Evolutionary conservation across 2,888 invertebrate genomes (phyloP), one percentile per base, ranked within the genome.

Genomic region (Ceriagrion tenellum): DNA sequence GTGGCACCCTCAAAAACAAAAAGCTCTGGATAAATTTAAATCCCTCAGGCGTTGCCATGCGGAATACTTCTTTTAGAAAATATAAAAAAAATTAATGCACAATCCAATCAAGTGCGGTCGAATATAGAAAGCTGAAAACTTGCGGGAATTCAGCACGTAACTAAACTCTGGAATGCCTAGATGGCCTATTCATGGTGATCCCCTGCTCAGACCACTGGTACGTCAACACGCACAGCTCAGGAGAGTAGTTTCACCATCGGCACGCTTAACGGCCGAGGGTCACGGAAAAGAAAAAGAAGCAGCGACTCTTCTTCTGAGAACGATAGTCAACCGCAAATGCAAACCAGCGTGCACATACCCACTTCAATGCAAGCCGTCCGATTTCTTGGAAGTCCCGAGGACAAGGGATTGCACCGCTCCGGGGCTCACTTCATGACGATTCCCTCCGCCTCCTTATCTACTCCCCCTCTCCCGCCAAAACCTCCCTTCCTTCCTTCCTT

Each of bases 261-360:
- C 81, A n/a, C 10, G 30, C 35, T 18, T 81, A n/a, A 81, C 81
- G 81, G 35, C 81, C 30, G 81, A 16, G 13, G 81, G 81, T 81
- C 81, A 81, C 81, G 81, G 35, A 13, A 10, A 69, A 69, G 69
- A 69, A 69, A 69, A 69, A 69, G 69, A n/a, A 69, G 69, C n/a
- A 20, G 81, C 30, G 81, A 35, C 81, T 30, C 30, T 0, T 81
- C 81, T 81, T 81, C 81, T 35, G 81, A 81, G 81, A 81, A 81
- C 23, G 13, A 81, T 81, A 81, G 81, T 23, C 35, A 35, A 81
- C 81, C 81, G 81, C 81, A 81, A 81, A 81, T 81, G 81, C 81
- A 81, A 81, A 81, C 30, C 81, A 81, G 35, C 35, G 26, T 35
- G 3, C 81, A 47, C 81, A 12, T 4, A 20, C 30, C 81, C 81